Evolutionary conservation across 2,113 vertebrate species (phyloP), one percentile per base, ranked within the genome.

Genomic region (Prolemur simus): DNA sequence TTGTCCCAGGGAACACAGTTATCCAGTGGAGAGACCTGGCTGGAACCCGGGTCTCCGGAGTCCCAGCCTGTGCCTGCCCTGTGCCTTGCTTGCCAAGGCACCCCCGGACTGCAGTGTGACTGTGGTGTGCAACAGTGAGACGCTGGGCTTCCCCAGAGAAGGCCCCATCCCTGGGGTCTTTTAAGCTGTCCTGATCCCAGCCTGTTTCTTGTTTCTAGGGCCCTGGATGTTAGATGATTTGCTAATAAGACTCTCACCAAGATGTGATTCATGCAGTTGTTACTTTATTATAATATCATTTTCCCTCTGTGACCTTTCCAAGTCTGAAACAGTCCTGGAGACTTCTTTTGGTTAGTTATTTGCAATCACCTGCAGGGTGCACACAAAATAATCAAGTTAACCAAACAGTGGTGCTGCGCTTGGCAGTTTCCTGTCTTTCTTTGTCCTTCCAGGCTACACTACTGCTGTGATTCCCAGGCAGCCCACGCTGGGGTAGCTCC

Each of bases 341-440:
- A 3, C 91, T 77, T 76, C 34, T 39, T 86, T 37, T 25, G 37
- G 10, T 98, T 98, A 98, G 94, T 99, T 87, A 2, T 0, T 95
- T 63, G 47, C 73, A 0, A 98, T 98, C 87, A 97, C 98, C 98
- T 99, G 39, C 0, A 88, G 95, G 95, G 96, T 80, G 92, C 4
- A 5, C 27, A 86, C 81, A 94, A 91, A 32, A 71, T 15, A 23
- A 18, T 54, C 54, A 39, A 2, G 42, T 87, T 37, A 45, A 5
- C 37, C 34, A 3, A 0, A 6, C 37, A 2, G 71, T 76, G 52
- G 81, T 10, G 17, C 60, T 12, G 42, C 1, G 1, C 2, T 6
- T 5, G 73, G 60, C 8, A 7, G 74, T 29, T 14, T 1, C 12
- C 93, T 29, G 11, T 88, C n/a, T 86, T 56, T 88, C n/a, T 86